Evolutionary conservation across 2,797 vertebrate species (phyloP).

Genomic region (Ctenosaura bakeri): DNA sequence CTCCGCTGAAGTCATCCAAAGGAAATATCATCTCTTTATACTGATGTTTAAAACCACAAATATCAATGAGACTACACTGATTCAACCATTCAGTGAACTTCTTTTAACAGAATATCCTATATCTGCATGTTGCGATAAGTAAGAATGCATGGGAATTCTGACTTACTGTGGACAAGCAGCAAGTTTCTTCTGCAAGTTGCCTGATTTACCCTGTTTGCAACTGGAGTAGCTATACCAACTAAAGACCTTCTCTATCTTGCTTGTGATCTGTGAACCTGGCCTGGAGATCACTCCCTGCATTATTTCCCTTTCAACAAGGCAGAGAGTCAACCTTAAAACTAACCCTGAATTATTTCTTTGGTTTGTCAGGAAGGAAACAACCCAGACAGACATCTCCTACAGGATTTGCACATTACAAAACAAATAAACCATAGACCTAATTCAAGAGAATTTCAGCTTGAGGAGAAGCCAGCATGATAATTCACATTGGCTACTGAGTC

Average conservation of each 20-base stretch:
- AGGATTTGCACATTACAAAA: neutral
- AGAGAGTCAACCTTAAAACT: neutral
- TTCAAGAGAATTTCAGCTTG: neutral
- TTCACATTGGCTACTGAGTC: neutral
- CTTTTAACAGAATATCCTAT: constrained; percentile 19
- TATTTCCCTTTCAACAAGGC: neutral
- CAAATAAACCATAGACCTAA: neutral
- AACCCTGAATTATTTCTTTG: neutral
- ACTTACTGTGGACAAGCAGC: neutral
- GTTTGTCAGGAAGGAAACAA: neutral
- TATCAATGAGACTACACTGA: neutral
- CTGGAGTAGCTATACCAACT: neutral
- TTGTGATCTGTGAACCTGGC: neutral
- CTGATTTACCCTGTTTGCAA: neutral
- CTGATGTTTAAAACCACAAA: constrained; percentile 8
- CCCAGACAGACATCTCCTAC: neutral
- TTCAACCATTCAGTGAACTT: neutral
- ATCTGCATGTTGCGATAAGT: neutral
- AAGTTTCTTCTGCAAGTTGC: neutral
- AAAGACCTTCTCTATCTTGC: neutral
- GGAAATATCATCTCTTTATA: neutral
- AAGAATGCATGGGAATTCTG: neutral
- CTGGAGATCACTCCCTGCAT: neutral
- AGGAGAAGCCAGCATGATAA: neutral
- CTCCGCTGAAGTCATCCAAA: neutral